phyloP scores from a whole-genome alignment of 2,797 vertebrate species.

The Acanthurus tractus region DNA sequence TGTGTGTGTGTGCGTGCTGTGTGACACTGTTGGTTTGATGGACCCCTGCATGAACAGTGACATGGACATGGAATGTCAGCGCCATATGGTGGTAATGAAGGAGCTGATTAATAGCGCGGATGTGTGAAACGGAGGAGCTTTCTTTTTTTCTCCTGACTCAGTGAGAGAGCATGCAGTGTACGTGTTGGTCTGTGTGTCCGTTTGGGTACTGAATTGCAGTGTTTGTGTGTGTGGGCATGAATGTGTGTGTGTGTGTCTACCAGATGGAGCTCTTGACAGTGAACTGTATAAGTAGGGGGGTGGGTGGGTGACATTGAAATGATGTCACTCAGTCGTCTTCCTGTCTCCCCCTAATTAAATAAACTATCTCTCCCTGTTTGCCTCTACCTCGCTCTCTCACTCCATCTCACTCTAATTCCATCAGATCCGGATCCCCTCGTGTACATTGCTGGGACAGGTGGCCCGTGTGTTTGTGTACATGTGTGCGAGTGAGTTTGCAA shows the following conservation, averaged over 20 bases:
- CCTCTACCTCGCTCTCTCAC: constrained; percentile 23
- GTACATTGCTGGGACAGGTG: constrained; percentile 39
- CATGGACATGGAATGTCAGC: constrained; percentile 56
- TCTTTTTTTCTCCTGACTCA: constrained; percentile 43
- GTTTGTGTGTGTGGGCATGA: constrained; percentile 10
- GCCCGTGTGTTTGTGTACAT: constrained; percentile 20
- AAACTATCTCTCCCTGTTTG: constrained; percentile 56
- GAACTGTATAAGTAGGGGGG: constrained; percentile 30
- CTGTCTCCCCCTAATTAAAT: constrained; percentile 77
- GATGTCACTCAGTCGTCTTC: constrained; percentile 78
- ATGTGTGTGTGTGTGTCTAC: constrained; percentile 41
- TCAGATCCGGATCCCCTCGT: constrained; percentile 49
- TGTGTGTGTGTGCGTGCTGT: constrained; percentile 19
- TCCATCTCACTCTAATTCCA: constrained; percentile 64
- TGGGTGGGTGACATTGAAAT: constrained; percentile 66
- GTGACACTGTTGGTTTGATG: constrained; percentile 17
- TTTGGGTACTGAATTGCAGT: constrained; percentile 25
- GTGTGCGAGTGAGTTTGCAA: constrained; percentile 36
- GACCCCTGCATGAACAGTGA: constrained; percentile 33
- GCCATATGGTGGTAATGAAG: constrained; percentile 51
- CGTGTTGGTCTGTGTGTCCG: constrained; percentile 34
- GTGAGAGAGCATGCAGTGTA: constrained; percentile 25
- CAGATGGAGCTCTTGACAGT: constrained; percentile 75
- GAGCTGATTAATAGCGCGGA: constrained; percentile 55
- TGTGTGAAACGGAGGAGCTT: constrained; percentile 44